phyloP scores from a whole-genome alignment of 2,797 vertebrate genomes.

The Channa striata region DNA sequence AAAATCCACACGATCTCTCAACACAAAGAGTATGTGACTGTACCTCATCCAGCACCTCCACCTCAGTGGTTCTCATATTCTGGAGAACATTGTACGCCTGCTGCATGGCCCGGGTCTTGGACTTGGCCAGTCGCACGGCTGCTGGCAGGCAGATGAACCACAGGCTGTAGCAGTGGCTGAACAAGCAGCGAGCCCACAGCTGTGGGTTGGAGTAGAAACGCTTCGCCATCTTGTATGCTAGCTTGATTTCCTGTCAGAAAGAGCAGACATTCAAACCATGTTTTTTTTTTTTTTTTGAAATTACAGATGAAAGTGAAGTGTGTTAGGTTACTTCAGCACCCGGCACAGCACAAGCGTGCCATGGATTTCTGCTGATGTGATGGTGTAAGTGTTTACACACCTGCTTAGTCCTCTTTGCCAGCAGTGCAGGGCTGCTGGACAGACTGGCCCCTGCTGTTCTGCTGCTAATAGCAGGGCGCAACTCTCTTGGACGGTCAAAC shows the following conservation, averaged over 20 bases:
- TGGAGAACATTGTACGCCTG: conserved; percentile 92
- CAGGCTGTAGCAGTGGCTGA: conserved; percentile 96
- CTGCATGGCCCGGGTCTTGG: conserved; percentile 92
- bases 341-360: background rate
- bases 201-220: conserved; percentile 89
- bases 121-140: conserved; percentile 88
- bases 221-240: conserved; percentile 94
- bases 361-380: rapidly evolving
- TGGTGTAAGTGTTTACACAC: conserved; percentile 68
- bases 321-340: background rate
- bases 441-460: conserved; percentile 86
- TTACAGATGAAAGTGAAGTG: background rate
- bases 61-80: conserved; percentile 93
- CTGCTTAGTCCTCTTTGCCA: conserved; percentile 98
- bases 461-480: conserved; percentile 87
- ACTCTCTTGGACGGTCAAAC: conserved; percentile 92
- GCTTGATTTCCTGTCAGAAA: conserved; percentile 92
- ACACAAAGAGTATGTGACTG: conserved; percentile 1
- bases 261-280: background rate
- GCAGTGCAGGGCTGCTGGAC: conserved; percentile 93
- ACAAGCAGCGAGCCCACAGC: conserved; percentile 95
- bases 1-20: background rate
- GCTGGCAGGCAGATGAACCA: conserved; percentile 99
- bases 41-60: conserved; percentile 96
- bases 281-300: too few species aligned